A percentile compares a stretch with the other conserved stretches of the same genome.
Evolutionary conservation across 2,797 vertebrate species (phyloP).

Genomic region (Falco rusticolus): DNA sequence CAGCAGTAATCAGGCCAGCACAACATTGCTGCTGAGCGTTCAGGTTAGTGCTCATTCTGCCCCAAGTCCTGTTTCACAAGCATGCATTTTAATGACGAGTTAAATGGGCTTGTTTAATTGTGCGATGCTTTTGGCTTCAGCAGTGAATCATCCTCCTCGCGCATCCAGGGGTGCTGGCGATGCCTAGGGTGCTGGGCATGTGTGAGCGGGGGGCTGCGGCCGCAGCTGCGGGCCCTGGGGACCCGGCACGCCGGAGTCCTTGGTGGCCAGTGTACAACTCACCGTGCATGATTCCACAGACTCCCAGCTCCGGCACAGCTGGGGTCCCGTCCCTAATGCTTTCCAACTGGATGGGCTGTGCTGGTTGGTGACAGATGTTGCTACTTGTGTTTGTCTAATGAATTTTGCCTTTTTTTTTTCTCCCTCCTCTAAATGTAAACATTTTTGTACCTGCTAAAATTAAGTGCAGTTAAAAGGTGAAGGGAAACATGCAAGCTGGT

Average conservation of each 20-base stretch:
- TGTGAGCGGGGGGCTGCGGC: background rate
- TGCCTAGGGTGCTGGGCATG: background rate
- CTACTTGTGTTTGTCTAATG: background rate
- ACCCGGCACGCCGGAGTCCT: background rate
- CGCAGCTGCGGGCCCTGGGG: background rate
- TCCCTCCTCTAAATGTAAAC: background rate
- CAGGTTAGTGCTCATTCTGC: background rate
- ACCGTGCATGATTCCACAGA: background rate
- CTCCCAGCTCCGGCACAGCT: background rate
- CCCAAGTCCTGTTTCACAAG: conserved; percentile 32
- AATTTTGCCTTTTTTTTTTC: background rate
- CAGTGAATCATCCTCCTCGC: conserved; percentile 31
- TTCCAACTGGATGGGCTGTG: background rate
- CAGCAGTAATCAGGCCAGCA: background rate
- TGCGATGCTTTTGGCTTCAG: background rate
- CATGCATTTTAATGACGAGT: conserved; percentile 21
- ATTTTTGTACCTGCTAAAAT: conserved; percentile 5
- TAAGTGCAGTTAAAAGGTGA: background rate
- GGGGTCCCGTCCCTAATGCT: rapidly evolving
- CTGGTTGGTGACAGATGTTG: background rate
- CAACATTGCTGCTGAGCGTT: background rate
- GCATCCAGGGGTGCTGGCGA: background rate
- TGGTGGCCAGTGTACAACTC: conserved; percentile 1
- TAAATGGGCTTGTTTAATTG: conserved; percentile 54
- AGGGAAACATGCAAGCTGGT: background rate